Base-by-base conservation (phyloP, 2,113 vertebrate species). In the Paralichthys olivaceus region DNA sequence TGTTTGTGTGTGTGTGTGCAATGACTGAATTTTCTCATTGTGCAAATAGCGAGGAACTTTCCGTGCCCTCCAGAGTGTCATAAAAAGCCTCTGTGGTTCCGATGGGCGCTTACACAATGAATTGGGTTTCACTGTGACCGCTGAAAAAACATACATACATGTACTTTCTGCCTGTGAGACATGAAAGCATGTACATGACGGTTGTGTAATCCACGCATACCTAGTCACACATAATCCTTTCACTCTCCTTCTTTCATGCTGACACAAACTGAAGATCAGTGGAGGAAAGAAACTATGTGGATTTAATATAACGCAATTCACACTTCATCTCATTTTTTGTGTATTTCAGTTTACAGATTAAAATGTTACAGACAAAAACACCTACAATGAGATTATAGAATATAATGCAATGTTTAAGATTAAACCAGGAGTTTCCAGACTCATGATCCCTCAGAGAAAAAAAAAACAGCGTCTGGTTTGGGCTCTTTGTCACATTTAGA, bases 91-190 rank as follows among this genome's bases (percentile, higher is more conserved):
- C 60, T 86, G 88, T 2, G 85, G 77, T 83, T 88, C 83, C 58
- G 26, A 64, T 66, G 69, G 75, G 71, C 19, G 29, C 51, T 89
- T 77, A 81, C 86, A 84, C 78, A 86, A 86, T 72, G 56, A 49
- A 20, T 45, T 3, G 14, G 45, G 26, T 56, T 85, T 74, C 34
- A 64, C 11, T 61, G 58, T 54, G 71, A 43, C 62, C 66, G 80
- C 68, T 22, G 83, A 80, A 23, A 55, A 55, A 9, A 55, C 19
- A 25, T 25, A 1, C 53, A 55, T 20, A 23, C 72, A 77, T 55
- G 79, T 43, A 65, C 53, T 79, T 40, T 40, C 37, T 84, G 68
- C 29, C 64, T 64, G 25, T 32, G 70, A 78, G 67, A 70, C 54
- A 55, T 60, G 29, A 77, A 64, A 68, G 32, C 65, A 62, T 6